Evolutionary conservation across 2,797 vertebrate genomes (phyloP).

Genomic region (Thunnus albacares): DNA sequence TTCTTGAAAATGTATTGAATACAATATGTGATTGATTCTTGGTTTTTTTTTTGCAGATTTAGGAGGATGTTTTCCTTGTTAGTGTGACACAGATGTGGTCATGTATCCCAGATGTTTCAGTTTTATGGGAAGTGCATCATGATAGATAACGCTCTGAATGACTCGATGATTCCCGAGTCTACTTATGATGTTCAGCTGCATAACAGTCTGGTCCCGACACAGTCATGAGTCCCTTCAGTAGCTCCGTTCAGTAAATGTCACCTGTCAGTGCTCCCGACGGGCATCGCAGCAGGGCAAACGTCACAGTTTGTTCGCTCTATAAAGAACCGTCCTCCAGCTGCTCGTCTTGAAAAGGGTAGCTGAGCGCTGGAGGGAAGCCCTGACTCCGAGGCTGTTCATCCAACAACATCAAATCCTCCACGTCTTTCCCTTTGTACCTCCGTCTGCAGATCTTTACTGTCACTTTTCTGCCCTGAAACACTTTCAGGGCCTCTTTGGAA

Average conservation of each 20-base stretch:
- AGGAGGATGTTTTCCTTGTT: not conserved
- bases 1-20: not conserved
- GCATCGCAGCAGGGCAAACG: not conserved
- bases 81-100: not conserved
- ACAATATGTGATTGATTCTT: not conserved
- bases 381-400: constrained; percentile 93
- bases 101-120: not conserved
- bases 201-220: constrained; percentile 47
- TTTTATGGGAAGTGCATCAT: constrained; percentile 1
- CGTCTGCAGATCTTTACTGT: constrained; percentile 94
- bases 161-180: constrained; percentile 5
- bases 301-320: constrained; percentile 31
- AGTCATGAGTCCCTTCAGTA: constrained; percentile 35
- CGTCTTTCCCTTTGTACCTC: constrained; percentile 92
- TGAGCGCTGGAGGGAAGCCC: constrained; percentile 94
- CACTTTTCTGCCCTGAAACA: constrained; percentile 97
- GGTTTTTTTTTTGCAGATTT: not conserved
- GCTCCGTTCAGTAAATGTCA: constrained; percentile 16
- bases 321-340: constrained; percentile 51
- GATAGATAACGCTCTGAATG: not conserved
- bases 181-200: constrained; percentile 15
- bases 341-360: constrained; percentile 89
- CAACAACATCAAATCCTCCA: constrained; percentile 94
- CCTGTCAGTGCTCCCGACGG: constrained; percentile 5
- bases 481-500: constrained; percentile 95